A percentile compares a stretch with the other conserved stretches of the same genome.
These are phyloP conservation scores for Propithecus coquereli DNA, from an alignment of 2,113 vertebrate genomes.

Conservation along the genomic window DNA sequence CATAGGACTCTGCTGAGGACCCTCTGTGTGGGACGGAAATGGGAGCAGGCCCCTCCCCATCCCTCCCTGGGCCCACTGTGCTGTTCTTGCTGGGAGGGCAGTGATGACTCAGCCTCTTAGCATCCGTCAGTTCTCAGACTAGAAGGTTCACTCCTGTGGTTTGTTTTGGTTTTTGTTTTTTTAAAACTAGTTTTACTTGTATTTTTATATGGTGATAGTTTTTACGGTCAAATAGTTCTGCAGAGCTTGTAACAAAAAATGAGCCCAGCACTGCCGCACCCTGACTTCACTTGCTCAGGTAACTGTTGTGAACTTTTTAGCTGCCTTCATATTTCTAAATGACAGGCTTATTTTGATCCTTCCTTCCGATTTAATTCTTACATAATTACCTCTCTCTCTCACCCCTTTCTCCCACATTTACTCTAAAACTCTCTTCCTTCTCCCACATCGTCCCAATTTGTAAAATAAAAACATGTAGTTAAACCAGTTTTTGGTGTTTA, in stretches of 20 bases:
- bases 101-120: background rate
- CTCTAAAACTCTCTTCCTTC: background rate
- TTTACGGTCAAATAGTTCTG: background rate
- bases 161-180: background rate
- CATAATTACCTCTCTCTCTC: background rate
- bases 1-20: background rate
- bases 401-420: too few species aligned
- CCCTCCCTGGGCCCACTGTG: background rate
- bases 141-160: background rate
- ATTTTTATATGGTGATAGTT: background rate
- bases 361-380: background rate
- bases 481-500: background rate
- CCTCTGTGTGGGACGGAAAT: background rate
- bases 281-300: background rate
- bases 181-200: background rate
- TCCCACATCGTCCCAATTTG: background rate
- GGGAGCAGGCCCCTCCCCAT: background rate
- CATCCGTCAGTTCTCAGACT: accelerated
- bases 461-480: background rate
- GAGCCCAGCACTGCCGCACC: too few species aligned
- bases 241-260: background rate
- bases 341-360: background rate
- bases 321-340: background rate
- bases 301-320: accelerated
- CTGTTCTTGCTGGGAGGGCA: accelerated